Percentiles rank a stretch among this genome's conserved stretches.
Evolutionary conservation across 2,113 vertebrate species (phyloP).

Genomic region (Cynoglossus semilaevis): DNA sequence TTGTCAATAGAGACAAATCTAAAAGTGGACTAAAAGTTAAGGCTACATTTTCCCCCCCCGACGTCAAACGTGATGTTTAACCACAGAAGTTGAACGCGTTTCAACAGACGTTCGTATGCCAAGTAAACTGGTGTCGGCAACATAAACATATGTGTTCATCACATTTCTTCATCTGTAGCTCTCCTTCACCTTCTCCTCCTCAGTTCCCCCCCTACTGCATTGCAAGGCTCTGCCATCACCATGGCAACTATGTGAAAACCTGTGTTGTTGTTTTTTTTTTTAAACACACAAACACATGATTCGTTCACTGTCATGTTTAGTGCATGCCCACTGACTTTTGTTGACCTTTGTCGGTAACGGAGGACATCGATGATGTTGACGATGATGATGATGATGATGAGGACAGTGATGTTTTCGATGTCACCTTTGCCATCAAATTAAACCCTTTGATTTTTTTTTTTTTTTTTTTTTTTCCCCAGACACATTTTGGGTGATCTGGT

Average conservation of each 20-base stretch:
- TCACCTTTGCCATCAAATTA: conserved; percentile 2
- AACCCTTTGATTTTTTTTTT: background rate
- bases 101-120: no score
- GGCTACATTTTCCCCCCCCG: no score
- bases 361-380: no score
- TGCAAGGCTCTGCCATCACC: conserved; percentile 44
- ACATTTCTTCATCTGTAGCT: background rate
- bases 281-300: conserved; percentile 1
- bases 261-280: conserved; percentile 13
- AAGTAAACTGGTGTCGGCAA: no score
- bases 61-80: no score
- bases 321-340: conserved; percentile 28
- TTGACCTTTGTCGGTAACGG: background rate
- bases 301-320: conserved; percentile 4
- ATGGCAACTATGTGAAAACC: conserved; percentile 41
- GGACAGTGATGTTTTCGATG: no score
- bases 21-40: no score
- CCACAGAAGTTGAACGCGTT: no score
- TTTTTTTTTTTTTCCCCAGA: background rate
- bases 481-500: background rate
- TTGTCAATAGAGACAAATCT: no score
- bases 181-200: conserved; percentile 6
- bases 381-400: conserved; percentile 1
- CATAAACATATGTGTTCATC: no score
- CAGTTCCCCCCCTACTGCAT: conserved; percentile 51